Evolutionary conservation across 2,113 vertebrate species (phyloP), one percentile per base, ranked within the genome.

Genomic region (Rhodinocichla rosea): DNA sequence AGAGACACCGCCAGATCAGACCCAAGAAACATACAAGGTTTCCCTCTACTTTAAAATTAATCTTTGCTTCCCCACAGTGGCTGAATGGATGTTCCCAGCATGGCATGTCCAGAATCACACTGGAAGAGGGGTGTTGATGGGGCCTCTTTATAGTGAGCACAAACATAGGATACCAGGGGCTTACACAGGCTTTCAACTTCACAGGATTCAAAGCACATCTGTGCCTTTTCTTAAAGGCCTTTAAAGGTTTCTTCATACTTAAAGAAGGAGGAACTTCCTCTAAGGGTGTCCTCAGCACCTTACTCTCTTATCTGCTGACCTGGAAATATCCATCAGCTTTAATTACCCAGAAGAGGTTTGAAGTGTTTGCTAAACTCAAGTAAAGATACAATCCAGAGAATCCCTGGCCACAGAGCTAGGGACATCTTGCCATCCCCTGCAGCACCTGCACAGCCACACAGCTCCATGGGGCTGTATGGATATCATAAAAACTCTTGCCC

Each of bases 1-100:
- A 96, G 79, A 93, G 79, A 91, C 33, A 4, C 39, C 78, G 62
- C 35, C 55, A 87, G 87, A 89, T 93, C 89, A 91, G 77, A 59
- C 84, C 44, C 57, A 53, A 63, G 50, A 90, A 64, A 91, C 55
- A 77, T 42, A 39, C 92, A 90, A 90, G 30, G 17, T 59, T 88
- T 90, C 14, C 50, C 20, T 22, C 78, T 76, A 24, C 78, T 95
- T 91, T 90, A 71, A 90, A 92, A 88, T 85, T 15, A 90, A 69
- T 88, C 39, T 87, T 85, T 91, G 81, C 62, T 44, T 96, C 86
- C 65, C 32, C 50, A 73, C 27, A 35, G 62, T 5, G 4, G 67
- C 81, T 89, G 83, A 92, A 64, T 87, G 64, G 81, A 42, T 21
- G 33, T 37, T 71, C 77, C 73, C 83, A 91, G 95, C 81, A 47